A percentile compares a stretch with the other conserved stretches of the same genome.
phyloP scores from a whole-genome alignment of 2,888 invertebrate genomes.

The Stenurella melanura region DNA sequence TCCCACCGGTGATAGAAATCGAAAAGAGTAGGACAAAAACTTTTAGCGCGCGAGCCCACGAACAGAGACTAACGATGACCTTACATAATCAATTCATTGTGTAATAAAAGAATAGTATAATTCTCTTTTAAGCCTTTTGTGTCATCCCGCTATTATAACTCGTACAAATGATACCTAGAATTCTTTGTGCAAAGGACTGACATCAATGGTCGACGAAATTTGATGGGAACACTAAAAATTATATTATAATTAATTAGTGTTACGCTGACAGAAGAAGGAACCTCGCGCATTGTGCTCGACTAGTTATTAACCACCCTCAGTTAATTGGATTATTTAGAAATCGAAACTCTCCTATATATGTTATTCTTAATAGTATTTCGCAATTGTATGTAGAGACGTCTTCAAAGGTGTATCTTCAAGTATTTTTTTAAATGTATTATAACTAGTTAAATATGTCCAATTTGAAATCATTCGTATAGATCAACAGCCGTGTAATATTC shows the following conservation, averaged over 20 bases:
- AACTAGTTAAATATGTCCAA: too few species aligned
- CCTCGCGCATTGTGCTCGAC: neutral
- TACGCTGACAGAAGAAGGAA: neutral
- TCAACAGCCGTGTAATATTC: too few species aligned
- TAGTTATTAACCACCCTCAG: neutral
- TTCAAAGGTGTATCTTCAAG: too few species aligned
- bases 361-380: neutral
- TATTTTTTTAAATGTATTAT: too few species aligned
- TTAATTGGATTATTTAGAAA: neutral
- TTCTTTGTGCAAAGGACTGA: conserved; percentile 30
- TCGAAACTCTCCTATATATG: neutral
- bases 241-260: conserved; percentile 8
- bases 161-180: conserved; percentile 36
- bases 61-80: conserved; percentile 49
- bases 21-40: conserved; percentile 50
- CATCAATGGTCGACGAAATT: conserved; percentile 20
- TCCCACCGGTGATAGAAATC: conserved; percentile 53
- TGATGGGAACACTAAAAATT: conserved; percentile 16
- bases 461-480: too few species aligned
- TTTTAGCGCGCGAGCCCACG: conserved; percentile 43
- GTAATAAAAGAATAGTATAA: conserved; percentile 53
- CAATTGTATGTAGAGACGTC: neutral
- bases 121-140: conserved; percentile 51
- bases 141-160: conserved; percentile 50
- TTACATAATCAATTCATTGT: conserved; percentile 60